Evolutionary conservation across 2,797 vertebrate species (phyloP).

Genomic region (Alectoris magna): DNA sequence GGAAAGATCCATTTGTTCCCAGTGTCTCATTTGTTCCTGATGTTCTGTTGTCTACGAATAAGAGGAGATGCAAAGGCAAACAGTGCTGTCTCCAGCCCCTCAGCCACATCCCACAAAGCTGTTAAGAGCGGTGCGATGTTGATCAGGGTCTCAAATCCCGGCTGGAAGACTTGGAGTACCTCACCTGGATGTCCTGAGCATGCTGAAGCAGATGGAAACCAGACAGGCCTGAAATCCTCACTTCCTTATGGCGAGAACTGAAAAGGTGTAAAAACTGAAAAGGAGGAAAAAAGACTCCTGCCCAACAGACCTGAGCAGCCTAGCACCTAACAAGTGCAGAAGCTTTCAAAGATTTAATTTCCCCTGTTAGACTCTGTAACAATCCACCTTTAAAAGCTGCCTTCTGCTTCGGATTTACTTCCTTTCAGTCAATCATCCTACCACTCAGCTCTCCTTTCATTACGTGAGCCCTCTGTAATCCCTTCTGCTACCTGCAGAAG

Average conservation of each 20-base stretch:
- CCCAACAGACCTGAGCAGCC: not conserved
- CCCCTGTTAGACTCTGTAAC: not conserved
- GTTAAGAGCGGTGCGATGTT: not conserved
- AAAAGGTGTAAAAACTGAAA: not conserved
- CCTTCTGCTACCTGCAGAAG: not conserved
- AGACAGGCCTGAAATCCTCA: not conserved
- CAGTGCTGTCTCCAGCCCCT: fast-evolving
- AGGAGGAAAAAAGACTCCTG: not conserved
- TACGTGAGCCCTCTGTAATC: not conserved
- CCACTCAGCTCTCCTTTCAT: not conserved
- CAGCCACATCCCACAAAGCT: fast-evolving
- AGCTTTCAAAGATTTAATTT: not conserved
- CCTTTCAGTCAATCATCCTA: not conserved
- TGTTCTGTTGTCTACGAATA: not conserved
- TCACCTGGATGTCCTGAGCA: not conserved
- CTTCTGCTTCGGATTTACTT: not conserved
- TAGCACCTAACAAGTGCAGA: not conserved
- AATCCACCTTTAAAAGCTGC: not conserved
- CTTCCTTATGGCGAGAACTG: not conserved
- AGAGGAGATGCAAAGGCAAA: not conserved
- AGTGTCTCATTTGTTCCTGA: not conserved
- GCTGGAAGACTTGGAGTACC: not conserved
- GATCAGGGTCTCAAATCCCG: not conserved
- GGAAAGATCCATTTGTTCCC: conserved; percentile 2
- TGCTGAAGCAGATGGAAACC: not conserved